These are phyloP conservation scores for Sinella curviseta DNA, from an alignment of 1,140 invertebrate genomes.

Conservation along the genomic window DNA sequence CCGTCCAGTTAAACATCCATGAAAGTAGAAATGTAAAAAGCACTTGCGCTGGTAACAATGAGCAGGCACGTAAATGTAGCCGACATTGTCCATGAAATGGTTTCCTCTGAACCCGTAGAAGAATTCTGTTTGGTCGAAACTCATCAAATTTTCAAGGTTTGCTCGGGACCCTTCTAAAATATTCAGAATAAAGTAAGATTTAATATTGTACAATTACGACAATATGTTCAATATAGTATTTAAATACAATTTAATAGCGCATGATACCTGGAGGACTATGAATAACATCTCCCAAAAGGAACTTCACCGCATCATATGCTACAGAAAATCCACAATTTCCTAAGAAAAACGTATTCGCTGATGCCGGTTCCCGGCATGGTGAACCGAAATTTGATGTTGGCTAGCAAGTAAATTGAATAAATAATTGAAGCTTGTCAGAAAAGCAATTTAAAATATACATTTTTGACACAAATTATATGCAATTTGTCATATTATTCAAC, in stretches of 20 bases:
- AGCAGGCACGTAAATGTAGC: conserved; percentile 40
- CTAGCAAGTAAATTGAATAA: conserved; percentile 9
- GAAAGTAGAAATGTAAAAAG: conserved; percentile 47
- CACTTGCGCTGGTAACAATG: conserved; percentile 33
- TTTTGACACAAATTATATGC: conserved; percentile 4
- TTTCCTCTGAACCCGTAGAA: conserved; percentile 25
- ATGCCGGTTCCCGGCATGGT: conserved; percentile 28
- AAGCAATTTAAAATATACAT: background rate
- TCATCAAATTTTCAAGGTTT: conserved; percentile 17
- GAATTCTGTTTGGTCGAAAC: conserved; percentile 47
- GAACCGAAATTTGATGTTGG: conserved; percentile 30
- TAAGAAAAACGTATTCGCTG: conserved; percentile 35
- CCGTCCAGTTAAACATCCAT: conserved; percentile 46
- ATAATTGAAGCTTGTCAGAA: background rate
- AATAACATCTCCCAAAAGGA: conserved; percentile 34
- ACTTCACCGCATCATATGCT: conserved; percentile 40
- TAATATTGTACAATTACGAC: no score
- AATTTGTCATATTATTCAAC: background rate
- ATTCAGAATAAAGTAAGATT: no score
- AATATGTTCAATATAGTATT: conserved; percentile 1
- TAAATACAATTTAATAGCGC: background rate
- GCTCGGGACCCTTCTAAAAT: background rate
- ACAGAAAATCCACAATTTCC: conserved; percentile 48
- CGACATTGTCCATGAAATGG: conserved; percentile 37
- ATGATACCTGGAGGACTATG: conserved; percentile 29